Base-by-base conservation (phyloP, 1,140 invertebrate genomes). In the Belonocnema kinseyi region DNA sequence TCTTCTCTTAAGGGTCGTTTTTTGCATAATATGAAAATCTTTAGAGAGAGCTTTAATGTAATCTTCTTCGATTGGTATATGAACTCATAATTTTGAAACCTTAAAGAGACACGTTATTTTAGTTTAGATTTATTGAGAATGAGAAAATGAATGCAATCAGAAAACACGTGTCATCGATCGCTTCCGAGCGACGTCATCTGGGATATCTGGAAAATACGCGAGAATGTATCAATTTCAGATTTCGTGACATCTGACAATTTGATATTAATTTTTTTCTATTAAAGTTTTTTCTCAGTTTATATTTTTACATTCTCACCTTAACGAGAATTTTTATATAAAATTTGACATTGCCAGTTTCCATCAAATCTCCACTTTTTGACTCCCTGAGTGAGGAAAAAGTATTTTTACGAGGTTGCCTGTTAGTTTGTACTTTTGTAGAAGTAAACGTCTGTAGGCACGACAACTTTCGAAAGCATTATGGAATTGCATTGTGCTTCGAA, bases 81-180 rank as follows among this genome's bases (percentile, higher is more conserved):
- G n/a, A 66, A 66, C 40, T 40, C 4, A 66, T 40, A 14, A 66
- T 66, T 7, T 46, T 14, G 40, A 0, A 33, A 66, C 12, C 58
- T 66, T n/a, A 66, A 12, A 5, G 14, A 66, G 33, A 8, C 61
- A 66, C 61, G 33, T 66, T 16, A 40, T 66, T 40, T 40, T n/a
- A n/a, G 14, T 40, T 26, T 26, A 33, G 40, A 40, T 66, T n/a
- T 66, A 66, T n/a, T n/a, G 4, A 61, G 13, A 33, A 54, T 54
- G 40, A 46, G 40, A 11, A 10, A 54, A 61, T 61, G 3, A 61
- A 26, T 40, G 16, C n/a, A 66, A 40, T 16, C 11, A 10, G 26
- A n/a, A 66, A 46, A 66, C 33, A 66, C 61, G 61, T 66, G 61
- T n/a, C 14, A 40, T 66, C 13, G 26, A 66, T 66, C 10, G 21